Percentiles rank a stretch among this genome's conserved stretches.
Evolutionary conservation across 2,797 vertebrate genomes (phyloP).

Genomic region (Coccyzus lansbergi): DNA sequence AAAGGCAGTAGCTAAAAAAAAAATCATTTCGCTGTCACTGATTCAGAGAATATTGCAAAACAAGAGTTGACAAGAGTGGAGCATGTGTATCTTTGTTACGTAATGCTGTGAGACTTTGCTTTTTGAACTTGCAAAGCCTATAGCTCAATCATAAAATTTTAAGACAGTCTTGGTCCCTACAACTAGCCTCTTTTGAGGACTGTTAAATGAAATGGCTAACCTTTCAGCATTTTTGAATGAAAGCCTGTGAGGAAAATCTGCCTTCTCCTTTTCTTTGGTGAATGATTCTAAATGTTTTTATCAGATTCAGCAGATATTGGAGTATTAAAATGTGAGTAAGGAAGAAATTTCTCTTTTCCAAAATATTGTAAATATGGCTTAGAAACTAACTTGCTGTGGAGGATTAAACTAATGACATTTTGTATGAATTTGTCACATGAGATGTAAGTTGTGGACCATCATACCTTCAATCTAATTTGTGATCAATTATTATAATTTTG

Average conservation of each 20-base stretch:
- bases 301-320: background rate
- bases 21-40: background rate
- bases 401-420: background rate
- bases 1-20: background rate
- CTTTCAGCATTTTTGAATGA: background rate
- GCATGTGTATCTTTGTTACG: background rate
- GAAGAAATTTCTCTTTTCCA: background rate
- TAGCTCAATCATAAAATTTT: background rate
- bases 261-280: background rate
- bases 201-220: background rate
- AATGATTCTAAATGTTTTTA: background rate
- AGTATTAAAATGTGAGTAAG: background rate
- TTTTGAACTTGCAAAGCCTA: background rate
- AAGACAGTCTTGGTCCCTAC: background rate
- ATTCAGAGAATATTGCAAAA: background rate
- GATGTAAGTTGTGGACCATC: background rate
- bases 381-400: background rate
- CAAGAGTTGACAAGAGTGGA: background rate
- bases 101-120: background rate
- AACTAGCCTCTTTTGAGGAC: background rate
- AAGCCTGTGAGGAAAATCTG: background rate
- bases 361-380: background rate
- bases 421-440: background rate
- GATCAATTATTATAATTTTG: background rate
- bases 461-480: background rate